Evolutionary conservation across 2,888 invertebrate species (phyloP).

Genomic region (Byasa hedistus): DNA sequence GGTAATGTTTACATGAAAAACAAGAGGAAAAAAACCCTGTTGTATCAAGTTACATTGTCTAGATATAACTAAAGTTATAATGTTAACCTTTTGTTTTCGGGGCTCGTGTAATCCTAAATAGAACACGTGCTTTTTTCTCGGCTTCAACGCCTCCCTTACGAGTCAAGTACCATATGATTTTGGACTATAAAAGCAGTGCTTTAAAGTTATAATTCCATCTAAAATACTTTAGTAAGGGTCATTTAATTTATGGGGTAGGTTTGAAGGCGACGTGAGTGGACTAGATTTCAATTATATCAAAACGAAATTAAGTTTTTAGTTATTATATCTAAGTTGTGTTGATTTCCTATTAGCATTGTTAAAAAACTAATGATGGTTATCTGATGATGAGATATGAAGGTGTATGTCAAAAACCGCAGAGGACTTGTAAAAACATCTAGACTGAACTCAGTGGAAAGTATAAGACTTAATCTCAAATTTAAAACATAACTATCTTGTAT

Average conservation of each 20-base stretch:
- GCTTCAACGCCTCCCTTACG: constrained; percentile 50
- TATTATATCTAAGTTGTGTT: constrained; percentile 26
- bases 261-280: constrained; percentile 71
- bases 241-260: constrained; percentile 42
- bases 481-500: too few species aligned
- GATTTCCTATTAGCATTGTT: constrained; percentile 9
- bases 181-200: constrained; percentile 38
- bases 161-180: constrained; percentile 34
- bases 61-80: constrained; percentile 55
- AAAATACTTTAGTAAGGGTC: constrained; percentile 44
- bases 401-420: background rate
- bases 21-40: background rate
- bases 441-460: too few species aligned
- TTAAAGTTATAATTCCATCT: constrained; percentile 42
- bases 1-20: background rate
- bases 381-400: background rate
- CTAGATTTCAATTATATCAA: constrained; percentile 73
- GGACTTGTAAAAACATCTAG: background rate
- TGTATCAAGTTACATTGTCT: constrained; percentile 21
- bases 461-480: too few species aligned
- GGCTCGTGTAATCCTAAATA: constrained; percentile 76
- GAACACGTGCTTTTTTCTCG: constrained; percentile 79
- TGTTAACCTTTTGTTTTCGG: constrained; percentile 74
- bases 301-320: constrained; percentile 52
- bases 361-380: background rate